Evolutionary conservation across 2,888 invertebrate species (phyloP).

Genomic region (Dendrolimus houi): DNA sequence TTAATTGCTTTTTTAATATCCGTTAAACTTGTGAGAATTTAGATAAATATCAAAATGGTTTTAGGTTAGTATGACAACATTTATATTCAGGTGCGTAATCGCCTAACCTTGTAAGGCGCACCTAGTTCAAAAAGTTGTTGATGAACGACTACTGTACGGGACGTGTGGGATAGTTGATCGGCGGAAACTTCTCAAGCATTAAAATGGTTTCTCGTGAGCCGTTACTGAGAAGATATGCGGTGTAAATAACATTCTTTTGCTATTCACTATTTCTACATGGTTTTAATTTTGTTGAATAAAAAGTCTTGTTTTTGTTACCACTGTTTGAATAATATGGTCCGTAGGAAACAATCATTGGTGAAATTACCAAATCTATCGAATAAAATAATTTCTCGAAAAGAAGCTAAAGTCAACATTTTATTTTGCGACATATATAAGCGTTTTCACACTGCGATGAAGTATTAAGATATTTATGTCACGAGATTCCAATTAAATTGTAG

Average conservation of each 20-base stretch:
- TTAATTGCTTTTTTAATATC: conserved; percentile 22
- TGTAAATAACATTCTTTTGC: neutral
- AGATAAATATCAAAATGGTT: conserved; percentile 23
- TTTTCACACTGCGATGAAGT: too few species aligned
- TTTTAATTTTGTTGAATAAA: too few species aligned
- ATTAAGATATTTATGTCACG: too few species aligned
- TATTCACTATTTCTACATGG: too few species aligned
- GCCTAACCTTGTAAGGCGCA: conserved; percentile 33
- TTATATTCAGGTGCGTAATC: conserved; percentile 23
- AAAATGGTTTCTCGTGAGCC: conserved; percentile 39
- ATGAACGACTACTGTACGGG: conserved; percentile 26
- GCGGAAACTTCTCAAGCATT: conserved; percentile 40
- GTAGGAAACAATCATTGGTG: too few species aligned
- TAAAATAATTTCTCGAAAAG: too few species aligned
- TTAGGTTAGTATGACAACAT: conserved; percentile 30
- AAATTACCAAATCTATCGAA: too few species aligned
- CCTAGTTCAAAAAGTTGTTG: conserved; percentile 34
- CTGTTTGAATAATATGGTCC: too few species aligned
- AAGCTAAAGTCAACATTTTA: too few species aligned
- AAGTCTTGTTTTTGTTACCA: too few species aligned
- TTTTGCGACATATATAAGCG: too few species aligned
- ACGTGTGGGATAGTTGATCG: conserved; percentile 37
- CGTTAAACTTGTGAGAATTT: conserved; percentile 18
- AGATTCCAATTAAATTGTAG: too few species aligned
- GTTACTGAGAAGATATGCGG: conserved; percentile 23